Evolutionary conservation across 2,888 invertebrate species (phyloP).

Genomic region (Pachymerium ferrugineum): DNA sequence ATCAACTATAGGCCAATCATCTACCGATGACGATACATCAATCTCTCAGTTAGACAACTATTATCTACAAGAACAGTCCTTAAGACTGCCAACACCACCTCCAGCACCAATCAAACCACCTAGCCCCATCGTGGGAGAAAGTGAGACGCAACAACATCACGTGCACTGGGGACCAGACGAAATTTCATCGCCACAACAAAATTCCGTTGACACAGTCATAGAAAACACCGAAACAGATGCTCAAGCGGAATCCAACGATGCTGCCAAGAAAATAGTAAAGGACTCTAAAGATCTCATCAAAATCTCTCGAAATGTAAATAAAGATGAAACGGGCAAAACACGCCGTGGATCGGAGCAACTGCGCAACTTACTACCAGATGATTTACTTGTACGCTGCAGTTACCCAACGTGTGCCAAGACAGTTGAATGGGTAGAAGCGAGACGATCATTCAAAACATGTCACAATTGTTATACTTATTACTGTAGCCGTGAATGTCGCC

Average conservation of each 20-base stretch:
- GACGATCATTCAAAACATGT: conserved; percentile 78
- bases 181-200: neutral
- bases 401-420: conserved; percentile 73
- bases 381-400: conserved; percentile 61
- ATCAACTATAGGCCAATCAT: neutral
- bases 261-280: neutral
- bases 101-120: neutral
- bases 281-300: neutral
- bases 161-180: neutral
- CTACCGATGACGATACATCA: neutral
- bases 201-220: neutral
- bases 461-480: conserved; percentile 93
- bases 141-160: neutral
- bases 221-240: neutral
- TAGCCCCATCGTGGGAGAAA: too few relatives aligned
- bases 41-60: neutral
- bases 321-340: neutral
- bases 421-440: conserved; percentile 67
- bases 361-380: conserved; percentile 33
- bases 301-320: conserved; percentile 1
- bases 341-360: conserved; percentile 30
- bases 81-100: neutral
- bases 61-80: neutral
- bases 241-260: neutral
- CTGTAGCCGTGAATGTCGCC: conserved; percentile 83